Evolutionary conservation across 2,797 vertebrate genomes (phyloP).

Genomic region (Eulemur albifrons): DNA sequence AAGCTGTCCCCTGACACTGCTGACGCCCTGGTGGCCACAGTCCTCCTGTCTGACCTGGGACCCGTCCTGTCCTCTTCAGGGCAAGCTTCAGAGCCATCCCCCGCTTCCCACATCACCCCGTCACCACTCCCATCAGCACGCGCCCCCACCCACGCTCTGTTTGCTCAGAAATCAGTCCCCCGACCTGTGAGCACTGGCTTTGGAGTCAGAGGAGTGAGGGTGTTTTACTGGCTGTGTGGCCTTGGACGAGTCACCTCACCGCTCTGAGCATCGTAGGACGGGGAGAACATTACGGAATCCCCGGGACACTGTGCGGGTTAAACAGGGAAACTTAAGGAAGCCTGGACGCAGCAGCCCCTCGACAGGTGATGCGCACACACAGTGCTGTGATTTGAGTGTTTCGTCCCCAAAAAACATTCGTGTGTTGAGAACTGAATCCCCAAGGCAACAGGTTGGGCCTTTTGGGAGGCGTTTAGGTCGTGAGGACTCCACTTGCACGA

Average conservation of each 20-base stretch:
- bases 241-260: not conserved
- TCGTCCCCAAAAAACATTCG: not conserved
- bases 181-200: not conserved
- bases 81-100: not conserved
- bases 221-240: not conserved
- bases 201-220: not conserved
- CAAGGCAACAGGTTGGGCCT: not conserved
- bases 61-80: not conserved
- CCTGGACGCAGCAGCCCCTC: not conserved
- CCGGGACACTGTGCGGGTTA: not conserved
- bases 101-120: not conserved
- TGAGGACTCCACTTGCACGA: rapidly evolving
- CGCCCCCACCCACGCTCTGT: rapidly evolving
- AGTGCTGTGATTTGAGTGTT: not conserved
- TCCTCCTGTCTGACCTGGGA: not conserved
- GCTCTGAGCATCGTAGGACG: not conserved
- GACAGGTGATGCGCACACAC: not conserved
- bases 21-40: not conserved
- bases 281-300: not conserved
- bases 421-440: not conserved
- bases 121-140: not conserved
- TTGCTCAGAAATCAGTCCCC: not conserved
- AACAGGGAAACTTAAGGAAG: not conserved
- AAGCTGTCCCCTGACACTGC: not conserved
- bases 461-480: no score